Conservation (phyloP, 2,113 vertebrate genomes). For the Gadus chalcogrammus region DNA sequence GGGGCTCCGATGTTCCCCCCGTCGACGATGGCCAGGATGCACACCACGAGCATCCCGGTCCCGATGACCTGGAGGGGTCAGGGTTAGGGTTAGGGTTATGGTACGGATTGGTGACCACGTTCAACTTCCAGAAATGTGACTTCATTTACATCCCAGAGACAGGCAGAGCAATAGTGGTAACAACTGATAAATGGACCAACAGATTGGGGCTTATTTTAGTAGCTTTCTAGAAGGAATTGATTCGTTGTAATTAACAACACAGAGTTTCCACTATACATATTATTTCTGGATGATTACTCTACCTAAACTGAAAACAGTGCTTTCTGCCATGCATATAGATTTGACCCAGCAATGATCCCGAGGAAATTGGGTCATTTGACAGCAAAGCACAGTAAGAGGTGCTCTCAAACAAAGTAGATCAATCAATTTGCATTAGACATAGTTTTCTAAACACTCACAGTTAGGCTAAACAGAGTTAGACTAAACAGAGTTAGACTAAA, state of each 20-base stretch:
- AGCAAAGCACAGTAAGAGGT: conserved; percentile 33
- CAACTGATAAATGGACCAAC: too few species aligned
- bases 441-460: conserved; percentile 31
- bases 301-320: conserved; percentile 31
- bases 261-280: not conserved
- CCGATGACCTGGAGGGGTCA: conserved; percentile 77
- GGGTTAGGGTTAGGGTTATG: not conserved
- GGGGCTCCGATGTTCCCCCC: conserved; percentile 81
- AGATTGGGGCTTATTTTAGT: too few species aligned
- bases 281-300: conserved; percentile 32
- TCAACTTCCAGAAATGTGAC: not conserved
- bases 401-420: conserved; percentile 52
- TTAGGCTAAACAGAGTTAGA: conserved; percentile 5
- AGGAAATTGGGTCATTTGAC: conserved; percentile 58
- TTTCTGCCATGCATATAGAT: conserved; percentile 33
- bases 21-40: conserved; percentile 87
- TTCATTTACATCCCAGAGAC: too few species aligned
- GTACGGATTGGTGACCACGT: not conserved
- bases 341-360: conserved; percentile 34
- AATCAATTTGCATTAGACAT: conserved; percentile 65
- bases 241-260: too few species aligned
- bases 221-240: too few species aligned
- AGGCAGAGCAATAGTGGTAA: too few species aligned
- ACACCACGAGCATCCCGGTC: conserved; percentile 83
- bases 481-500: too few species aligned